Evolutionary conservation across 2,797 vertebrate genomes (phyloP), one percentile per base, ranked within the genome.

Genomic region (Hydrolagus colliei): DNA sequence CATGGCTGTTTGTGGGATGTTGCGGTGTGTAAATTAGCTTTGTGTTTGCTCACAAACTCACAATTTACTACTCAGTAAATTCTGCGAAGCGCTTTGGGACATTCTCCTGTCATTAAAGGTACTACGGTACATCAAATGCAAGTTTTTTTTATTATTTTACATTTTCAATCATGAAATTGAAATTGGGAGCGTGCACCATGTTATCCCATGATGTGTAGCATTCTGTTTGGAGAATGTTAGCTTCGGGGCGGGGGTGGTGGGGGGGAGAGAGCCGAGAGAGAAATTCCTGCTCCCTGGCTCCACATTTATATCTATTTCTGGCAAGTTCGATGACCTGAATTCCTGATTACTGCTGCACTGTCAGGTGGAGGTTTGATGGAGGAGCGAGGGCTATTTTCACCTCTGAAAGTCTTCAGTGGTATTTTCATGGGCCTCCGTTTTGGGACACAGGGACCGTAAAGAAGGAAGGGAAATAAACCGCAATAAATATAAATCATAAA

Each of bases 211-310:
- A 27, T 20, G 1, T 73, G 16, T 73, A n/a, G 1, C 2, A 0
- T 9, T 88, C 85, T 72, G 63, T 85, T 0, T 65, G 27, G 78
- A 85, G 22, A 73, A 4, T 78, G 76, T 88, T 87, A 88, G 41
- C 87, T 89, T 86, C 2, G 73, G 68, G 86, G 63, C 88, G 86
- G 88, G 88, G 86, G 88, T 14, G 89, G 87, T 84, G 73, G 4
- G 18, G 73, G 88, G 87, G 90, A 90, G 89, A 87, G 88, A 90
- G 90, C 88, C 86, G 87, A 87, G 63, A 80, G 88, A 75, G 88
- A 90, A 90, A 90, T 52, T 52, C 41, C 27, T 32, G 13, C 20
- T 80, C 12, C 61, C 12, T 35, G 78, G 62, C 65, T 71, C 9
- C 18, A n/a, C 4, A 63, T 32, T 52, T 18, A 14, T n/a, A 71